Percentiles rank a stretch among this genome's conserved stretches.
These are phyloP conservation scores for Aspidapion aeneum DNA, from an alignment of 2,888 invertebrate genomes.

Conservation along the genomic window DNA sequence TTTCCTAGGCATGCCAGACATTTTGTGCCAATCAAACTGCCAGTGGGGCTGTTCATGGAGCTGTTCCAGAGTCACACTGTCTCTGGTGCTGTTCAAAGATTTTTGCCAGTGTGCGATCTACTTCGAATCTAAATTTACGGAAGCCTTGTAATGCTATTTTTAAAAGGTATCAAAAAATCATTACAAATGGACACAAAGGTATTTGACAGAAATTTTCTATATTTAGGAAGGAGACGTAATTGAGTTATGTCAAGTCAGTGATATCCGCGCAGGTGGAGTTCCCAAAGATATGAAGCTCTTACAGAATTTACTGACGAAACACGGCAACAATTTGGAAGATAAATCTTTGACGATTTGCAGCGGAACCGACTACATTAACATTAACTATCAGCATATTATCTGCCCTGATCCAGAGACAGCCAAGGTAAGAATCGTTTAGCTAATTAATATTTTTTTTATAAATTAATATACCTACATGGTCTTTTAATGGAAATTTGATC, in stretches of 20 bases:
- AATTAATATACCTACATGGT: background rate
- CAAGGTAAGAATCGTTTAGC: slow-evolving; percentile 76
- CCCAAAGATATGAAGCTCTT: slow-evolving; percentile 87
- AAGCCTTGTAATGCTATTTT: no score
- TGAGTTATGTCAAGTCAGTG: slow-evolving; percentile 97
- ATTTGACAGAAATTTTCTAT: no score
- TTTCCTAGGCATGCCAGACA: no score
- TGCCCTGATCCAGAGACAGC: slow-evolving; percentile 91
- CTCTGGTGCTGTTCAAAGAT: no score
- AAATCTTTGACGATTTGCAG: slow-evolving; percentile 96
- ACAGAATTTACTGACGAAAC: slow-evolving; percentile 72
- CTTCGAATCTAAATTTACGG: no score
- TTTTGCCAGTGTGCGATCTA: no score
- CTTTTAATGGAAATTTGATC: background rate
- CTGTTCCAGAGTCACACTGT: no score
- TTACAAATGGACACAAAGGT: no score
- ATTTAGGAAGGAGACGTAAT: slow-evolving; percentile 96
- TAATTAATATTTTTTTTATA: background rate
- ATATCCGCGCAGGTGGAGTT: slow-evolving; percentile 88
- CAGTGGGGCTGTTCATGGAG: no score
- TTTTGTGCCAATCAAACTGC: no score
- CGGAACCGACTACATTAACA: slow-evolving; percentile 98
- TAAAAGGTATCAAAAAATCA: no score
- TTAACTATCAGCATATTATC: slow-evolving; percentile 95
- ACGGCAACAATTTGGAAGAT: slow-evolving; percentile 80